Evolutionary conservation across 2,113 vertebrate species (phyloP).

Genomic region (Corythaixoides concolor): DNA sequence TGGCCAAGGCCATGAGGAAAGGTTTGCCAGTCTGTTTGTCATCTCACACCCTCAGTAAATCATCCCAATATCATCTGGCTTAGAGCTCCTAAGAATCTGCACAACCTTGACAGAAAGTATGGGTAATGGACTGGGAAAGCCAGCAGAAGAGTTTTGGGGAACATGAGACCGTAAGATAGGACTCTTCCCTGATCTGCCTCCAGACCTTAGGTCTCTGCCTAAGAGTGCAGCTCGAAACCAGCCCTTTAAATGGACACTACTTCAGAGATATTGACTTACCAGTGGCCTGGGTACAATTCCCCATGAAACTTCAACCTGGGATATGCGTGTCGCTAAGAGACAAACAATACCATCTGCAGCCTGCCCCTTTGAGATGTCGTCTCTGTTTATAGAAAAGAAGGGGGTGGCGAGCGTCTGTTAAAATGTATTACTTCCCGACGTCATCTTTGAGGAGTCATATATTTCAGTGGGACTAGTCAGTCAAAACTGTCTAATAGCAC

Average conservation of each 20-base stretch:
- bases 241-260: neutral
- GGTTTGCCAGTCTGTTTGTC: neutral
- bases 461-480: slow-evolving; percentile 1
- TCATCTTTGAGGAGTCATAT: neutral
- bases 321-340: neutral
- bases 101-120: slow-evolving; percentile 7
- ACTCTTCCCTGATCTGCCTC: neutral
- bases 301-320: slow-evolving; percentile 3
- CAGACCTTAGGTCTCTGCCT: neutral
- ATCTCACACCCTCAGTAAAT: slow-evolving; percentile 10
- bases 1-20: neutral
- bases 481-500: neutral
- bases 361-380: neutral
- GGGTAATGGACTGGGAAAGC: slow-evolving; percentile 13
- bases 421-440: neutral
- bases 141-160: neutral
- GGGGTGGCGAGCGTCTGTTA: slow-evolving; percentile 18
- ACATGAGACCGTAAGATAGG: neutral
- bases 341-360: slow-evolving; percentile 54
- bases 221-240: neutral
- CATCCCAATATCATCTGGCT: slow-evolving; percentile 17
- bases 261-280: slow-evolving; percentile 38
- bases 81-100: neutral
- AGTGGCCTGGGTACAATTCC: neutral
- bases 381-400: slow-evolving; percentile 59